These are phyloP conservation scores for Microctenopoma stevenorrisi DNA, from an alignment of 2,797 vertebrate genomes.

Conservation along the genomic window DNA sequence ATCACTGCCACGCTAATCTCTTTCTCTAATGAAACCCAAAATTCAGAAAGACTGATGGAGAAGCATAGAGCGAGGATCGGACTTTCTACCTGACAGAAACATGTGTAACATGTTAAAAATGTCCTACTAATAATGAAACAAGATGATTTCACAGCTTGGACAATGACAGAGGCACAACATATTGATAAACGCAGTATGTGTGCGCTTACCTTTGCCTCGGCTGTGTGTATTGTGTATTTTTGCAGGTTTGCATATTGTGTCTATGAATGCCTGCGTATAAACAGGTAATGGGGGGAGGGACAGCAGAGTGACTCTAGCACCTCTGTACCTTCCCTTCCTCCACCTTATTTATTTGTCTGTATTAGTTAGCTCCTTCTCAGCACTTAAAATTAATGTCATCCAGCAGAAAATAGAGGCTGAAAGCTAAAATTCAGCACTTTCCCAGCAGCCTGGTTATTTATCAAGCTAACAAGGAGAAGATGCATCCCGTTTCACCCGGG, in stretches of 20 bases:
- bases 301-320: slow-evolving; percentile 85
- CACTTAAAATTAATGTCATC: slow-evolving; percentile 98
- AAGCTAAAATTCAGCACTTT: slow-evolving; percentile 99
- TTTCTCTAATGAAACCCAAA: slow-evolving; percentile 52
- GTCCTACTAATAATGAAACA: slow-evolving; percentile 26
- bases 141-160: slow-evolving; percentile 45
- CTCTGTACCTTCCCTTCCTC: slow-evolving; percentile 88
- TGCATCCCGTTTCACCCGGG: slow-evolving; percentile 86
- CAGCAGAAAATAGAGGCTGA: slow-evolving; percentile 95
- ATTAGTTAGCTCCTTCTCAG: slow-evolving; percentile 94
- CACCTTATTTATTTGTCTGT: slow-evolving; percentile 86
- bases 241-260: slow-evolving; percentile 73
- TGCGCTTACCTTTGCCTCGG: slow-evolving; percentile 19
- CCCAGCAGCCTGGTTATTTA: slow-evolving; percentile 97
- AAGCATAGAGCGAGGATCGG: slow-evolving; percentile 28
- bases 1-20: slow-evolving; percentile 43
- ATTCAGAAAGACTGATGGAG: slow-evolving; percentile 37
- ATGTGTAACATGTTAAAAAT: slow-evolving; percentile 29
- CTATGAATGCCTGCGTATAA: slow-evolving; percentile 50
- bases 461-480: slow-evolving; percentile 99
- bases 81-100: slow-evolving; percentile 42
- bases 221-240: slow-evolving; percentile 53
- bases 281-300: slow-evolving; percentile 46
- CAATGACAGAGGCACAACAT: slow-evolving; percentile 35
- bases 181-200: slow-evolving; percentile 22